A percentile compares a stretch with the other conserved stretches of the same genome.
Evolutionary conservation across 2,113 vertebrate species (phyloP).

Genomic region (Urocynchramus pylzowi): DNA sequence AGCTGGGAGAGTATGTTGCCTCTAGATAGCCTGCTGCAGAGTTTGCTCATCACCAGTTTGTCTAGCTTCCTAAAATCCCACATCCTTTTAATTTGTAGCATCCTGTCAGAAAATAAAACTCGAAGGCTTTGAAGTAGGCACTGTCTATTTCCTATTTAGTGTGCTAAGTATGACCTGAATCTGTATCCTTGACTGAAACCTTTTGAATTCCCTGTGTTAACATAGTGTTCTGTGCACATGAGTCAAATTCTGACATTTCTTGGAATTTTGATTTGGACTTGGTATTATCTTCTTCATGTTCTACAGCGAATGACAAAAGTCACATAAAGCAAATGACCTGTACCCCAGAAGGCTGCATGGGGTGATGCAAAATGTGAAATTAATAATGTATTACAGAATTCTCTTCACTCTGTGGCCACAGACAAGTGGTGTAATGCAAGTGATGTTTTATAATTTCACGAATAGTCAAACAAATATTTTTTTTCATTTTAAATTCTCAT

Average conservation of each 20-base stretch:
- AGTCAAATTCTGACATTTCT: not conserved
- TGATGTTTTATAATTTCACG: not conserved
- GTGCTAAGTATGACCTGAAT: not conserved
- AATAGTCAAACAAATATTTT: not conserved
- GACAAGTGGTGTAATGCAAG: not conserved
- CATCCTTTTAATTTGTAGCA: not conserved
- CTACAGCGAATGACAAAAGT: not conserved
- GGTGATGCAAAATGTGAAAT: not conserved
- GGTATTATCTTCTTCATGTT: not conserved
- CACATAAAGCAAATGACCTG: not conserved
- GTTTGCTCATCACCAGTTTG: not conserved
- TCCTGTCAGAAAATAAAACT: not conserved
- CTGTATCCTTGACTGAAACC: not conserved
- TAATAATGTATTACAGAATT: not conserved
- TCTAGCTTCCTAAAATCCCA: not conserved
- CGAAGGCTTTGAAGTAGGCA: not conserved
- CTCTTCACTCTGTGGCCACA: not conserved
- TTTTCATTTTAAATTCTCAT: not conserved
- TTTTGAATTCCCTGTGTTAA: not conserved
- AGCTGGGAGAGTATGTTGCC: not conserved
- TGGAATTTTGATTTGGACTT: not conserved
- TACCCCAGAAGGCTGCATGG: not conserved
- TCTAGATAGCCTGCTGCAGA: not conserved
- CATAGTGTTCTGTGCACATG: not conserved
- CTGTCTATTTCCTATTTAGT: not conserved